Conservation (phyloP, 2,113 vertebrate genomes). For the Percina caprodes region DNA sequence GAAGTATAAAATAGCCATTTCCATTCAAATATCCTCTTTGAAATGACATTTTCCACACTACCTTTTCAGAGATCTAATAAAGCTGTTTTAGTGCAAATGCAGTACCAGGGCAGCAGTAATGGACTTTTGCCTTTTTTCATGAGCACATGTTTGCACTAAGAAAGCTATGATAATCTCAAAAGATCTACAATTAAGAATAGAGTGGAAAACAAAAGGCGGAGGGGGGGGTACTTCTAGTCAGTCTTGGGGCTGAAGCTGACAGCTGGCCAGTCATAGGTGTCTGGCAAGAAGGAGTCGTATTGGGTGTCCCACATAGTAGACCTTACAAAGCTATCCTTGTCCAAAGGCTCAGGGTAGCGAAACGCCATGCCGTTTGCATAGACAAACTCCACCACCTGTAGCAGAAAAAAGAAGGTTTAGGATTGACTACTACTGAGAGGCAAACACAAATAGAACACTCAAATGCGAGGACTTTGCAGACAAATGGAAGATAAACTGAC, state of each 20-base stretch:
- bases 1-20: neutral
- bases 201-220: constrained; percentile 25
- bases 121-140: neutral
- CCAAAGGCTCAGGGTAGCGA: constrained; percentile 93
- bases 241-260: constrained; percentile 80
- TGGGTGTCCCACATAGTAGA: constrained; percentile 90
- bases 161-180: neutral
- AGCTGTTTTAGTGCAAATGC: constrained; percentile 22
- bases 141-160: constrained; percentile 26
- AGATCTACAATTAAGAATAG: constrained; percentile 16
- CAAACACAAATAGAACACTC: neutral
- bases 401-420: constrained; percentile 21
- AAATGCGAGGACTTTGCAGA: neutral
- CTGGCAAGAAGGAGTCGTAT: constrained; percentile 94
- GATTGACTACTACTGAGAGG: neutral
- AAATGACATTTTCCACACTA: neutral
- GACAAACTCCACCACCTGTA: constrained; percentile 91
- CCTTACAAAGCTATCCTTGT: constrained; percentile 88
- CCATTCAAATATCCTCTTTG: constrained; percentile 21
- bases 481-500: neutral
- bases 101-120: neutral
- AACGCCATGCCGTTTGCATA: constrained; percentile 97
- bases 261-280: constrained; percentile 93
- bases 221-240: constrained; percentile 39
- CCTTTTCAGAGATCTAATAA: constrained; percentile 38